Evolutionary conservation across 2,113 vertebrate species (phyloP).

Genomic region (Hyaena hyaena): DNA sequence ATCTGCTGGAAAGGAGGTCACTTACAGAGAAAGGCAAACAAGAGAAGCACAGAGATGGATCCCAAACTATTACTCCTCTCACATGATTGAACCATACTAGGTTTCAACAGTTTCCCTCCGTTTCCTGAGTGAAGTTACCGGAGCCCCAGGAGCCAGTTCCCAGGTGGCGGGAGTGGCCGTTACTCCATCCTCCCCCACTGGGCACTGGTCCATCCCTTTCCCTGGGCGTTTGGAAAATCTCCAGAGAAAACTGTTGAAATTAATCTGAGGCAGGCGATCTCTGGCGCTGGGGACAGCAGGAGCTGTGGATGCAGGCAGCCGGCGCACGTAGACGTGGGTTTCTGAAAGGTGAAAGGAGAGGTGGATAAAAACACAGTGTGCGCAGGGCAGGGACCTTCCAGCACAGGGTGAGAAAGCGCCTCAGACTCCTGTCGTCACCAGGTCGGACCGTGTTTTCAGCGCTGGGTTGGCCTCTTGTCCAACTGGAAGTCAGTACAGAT

Average conservation of each 20-base stretch:
- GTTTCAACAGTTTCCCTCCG: neutral
- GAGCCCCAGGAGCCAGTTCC: neutral
- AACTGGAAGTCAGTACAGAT: neutral
- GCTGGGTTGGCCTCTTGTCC: neutral
- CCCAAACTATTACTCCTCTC: neutral
- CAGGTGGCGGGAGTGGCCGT: rapidly evolving
- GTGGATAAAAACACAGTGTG: neutral
- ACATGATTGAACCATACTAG: neutral
- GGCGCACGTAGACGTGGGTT: neutral
- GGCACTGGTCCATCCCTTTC: neutral
- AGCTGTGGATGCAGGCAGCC: neutral
- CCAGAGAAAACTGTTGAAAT: slow-evolving; percentile 38
- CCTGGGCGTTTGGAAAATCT: neutral
- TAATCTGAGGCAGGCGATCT: slow-evolving; percentile 34
- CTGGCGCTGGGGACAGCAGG: neutral
- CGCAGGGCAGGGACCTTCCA: rapidly evolving
- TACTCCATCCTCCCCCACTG: neutral
- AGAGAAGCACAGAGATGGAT: neutral
- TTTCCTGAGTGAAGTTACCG: neutral
- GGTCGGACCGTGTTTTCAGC: neutral
- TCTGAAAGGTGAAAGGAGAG: neutral
- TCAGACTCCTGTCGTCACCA: neutral
- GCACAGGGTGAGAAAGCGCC: neutral
- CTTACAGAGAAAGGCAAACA: neutral
- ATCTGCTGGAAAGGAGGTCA: neutral